Base-by-base conservation (phyloP, 2,797 vertebrate species). In the Myiotriccus ornatus region DNA sequence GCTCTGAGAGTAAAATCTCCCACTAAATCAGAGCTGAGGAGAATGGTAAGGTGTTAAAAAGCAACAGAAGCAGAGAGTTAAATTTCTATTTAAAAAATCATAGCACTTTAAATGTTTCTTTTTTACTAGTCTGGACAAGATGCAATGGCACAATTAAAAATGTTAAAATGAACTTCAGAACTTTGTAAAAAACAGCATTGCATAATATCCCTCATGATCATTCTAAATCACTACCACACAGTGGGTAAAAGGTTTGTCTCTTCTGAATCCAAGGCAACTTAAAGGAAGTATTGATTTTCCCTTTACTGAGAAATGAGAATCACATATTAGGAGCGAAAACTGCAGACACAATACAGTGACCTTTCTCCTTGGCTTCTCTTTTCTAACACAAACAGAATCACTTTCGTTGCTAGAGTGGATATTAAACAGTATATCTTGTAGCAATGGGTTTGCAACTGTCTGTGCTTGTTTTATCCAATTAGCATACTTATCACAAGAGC, bases 241-340 rank as follows among this genome's bases (percentile, higher is more conserved):
- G 73, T 50, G 46, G 44, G 62, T 91, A 96, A 97, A 97, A 95
- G 47, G 87, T 95, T 94, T 92, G 79, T 94, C 78, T 85, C 91
- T 93, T 96, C 84, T 87, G 83, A 97, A 96, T 96, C 88, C 92
- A 93, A 93, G 94, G 90, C 79, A 96, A 94, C 91, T 94, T 96
- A 94, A 96, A 97, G 94, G 56, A 68, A 91, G 91, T 97, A 98
- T 98, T 96, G 97, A 98, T 97, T 97, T 98, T 96, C 89, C 84
- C 64, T 96, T 95, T 95, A 90, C 95, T 96, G 96, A 96, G 92
- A 97, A 98, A 97, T 95, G 94, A 95, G 94, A 95, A 80, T 94
- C 92, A 93, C 95, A 91, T 97, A 97, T 97, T 96, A 97, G 68
- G 64, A 97, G 64, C 0, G 86, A 97, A 94, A 97, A 87, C 86